A percentile compares a stretch with the other conserved stretches of the same genome.
phyloP scores from a whole-genome alignment of 2,113 vertebrate genomes.

The Nothoprocta pentlandii region DNA sequence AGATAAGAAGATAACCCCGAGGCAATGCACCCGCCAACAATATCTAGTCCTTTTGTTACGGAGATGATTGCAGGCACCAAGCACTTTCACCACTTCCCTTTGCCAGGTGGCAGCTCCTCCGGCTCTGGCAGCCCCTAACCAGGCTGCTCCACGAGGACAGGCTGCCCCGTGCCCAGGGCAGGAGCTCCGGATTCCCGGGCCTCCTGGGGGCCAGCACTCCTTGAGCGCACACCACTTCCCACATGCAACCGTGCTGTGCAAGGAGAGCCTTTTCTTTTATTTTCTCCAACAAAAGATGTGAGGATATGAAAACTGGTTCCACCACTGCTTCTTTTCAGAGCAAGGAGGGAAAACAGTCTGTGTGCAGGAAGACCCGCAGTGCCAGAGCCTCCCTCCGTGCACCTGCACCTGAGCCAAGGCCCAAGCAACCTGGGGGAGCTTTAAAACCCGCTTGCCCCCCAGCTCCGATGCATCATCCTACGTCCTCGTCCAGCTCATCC shows the following conservation, averaged over 20 bases:
- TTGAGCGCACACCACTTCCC: neutral
- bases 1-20: slow-evolving; percentile 34
- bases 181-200: neutral
- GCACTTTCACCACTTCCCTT: slow-evolving; percentile 19
- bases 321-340: neutral
- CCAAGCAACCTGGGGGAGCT: neutral
- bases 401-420: neutral
- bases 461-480: neutral
- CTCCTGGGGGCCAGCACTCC: neutral
- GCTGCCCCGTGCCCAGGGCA: too few relatives aligned
- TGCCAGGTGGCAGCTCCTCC: neutral
- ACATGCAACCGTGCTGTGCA: neutral
- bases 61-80: slow-evolving; percentile 29
- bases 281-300: neutral
- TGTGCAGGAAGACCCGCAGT: neutral
- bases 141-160: too few relatives aligned
- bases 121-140: neutral
- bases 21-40: slow-evolving; percentile 18
- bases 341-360: neutral
- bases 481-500: neutral
- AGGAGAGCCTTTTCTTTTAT: neutral
- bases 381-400: neutral
- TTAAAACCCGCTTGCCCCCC: neutral
- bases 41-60: slow-evolving; percentile 32
- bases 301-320: neutral